These are phyloP conservation scores for Cetonia aurata DNA, from an alignment of 2,888 invertebrate species.

Conservation along the genomic window DNA sequence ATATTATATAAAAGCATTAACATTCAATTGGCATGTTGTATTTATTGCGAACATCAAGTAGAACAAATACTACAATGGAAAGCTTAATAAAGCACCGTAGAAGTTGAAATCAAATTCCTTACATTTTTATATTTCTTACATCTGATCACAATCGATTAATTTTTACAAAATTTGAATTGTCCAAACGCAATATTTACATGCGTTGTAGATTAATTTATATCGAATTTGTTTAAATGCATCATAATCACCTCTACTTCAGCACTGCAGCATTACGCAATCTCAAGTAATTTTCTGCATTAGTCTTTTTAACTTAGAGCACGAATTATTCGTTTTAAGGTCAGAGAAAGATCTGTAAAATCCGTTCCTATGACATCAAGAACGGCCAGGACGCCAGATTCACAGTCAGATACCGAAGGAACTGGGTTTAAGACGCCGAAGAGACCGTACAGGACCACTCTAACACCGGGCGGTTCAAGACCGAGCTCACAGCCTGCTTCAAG, in stretches of 20 bases:
- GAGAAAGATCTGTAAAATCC: slow-evolving; percentile 92
- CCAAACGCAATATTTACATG: background rate
- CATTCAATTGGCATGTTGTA: slow-evolving; percentile 19
- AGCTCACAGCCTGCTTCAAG: slow-evolving; percentile 87
- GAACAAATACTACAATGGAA: too few relatives aligned
- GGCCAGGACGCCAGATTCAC: slow-evolving; percentile 89
- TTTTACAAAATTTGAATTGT: slow-evolving; percentile 27
- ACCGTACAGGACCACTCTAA: slow-evolving; percentile 77
- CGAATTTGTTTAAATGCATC: background rate
- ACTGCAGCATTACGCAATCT: background rate
- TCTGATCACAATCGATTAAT: slow-evolving; percentile 10
- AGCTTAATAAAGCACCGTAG: background rate
- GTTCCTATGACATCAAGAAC: slow-evolving; percentile 87
- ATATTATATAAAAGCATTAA: slow-evolving; percentile 3
- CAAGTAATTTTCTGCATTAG: background rate
- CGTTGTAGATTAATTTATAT: slow-evolving; percentile 14
- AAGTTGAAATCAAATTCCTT: background rate
- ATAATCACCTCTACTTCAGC: slow-evolving; percentile 25
- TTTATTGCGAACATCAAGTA: background rate
- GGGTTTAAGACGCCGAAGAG: slow-evolving; percentile 77
- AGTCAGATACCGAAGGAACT: slow-evolving; percentile 88
- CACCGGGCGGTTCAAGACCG: slow-evolving; percentile 81
- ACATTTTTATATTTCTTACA: background rate
- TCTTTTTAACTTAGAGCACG: background rate
- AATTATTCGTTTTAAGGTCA: slow-evolving; percentile 73